These are phyloP conservation scores for Uria lomvia DNA, from an alignment of 2,113 vertebrate species.

Conservation along the genomic window DNA sequence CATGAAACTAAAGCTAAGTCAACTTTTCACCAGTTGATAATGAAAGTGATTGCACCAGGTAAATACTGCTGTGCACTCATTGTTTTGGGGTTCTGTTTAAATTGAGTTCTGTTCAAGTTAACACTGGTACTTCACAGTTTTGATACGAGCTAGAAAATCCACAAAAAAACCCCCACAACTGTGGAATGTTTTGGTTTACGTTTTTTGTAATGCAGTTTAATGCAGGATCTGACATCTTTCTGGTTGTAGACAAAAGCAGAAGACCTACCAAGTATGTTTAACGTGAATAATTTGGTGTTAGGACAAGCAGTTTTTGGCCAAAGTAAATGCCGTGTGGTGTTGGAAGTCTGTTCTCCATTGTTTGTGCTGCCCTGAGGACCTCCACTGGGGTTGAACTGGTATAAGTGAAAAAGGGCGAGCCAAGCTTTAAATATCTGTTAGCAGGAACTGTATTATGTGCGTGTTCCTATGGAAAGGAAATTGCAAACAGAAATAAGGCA, in stretches of 20 bases:
- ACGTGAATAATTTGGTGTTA: conserved; percentile 36
- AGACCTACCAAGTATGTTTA: conserved; percentile 3
- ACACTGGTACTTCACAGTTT: background rate
- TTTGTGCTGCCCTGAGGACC: conserved; percentile 27
- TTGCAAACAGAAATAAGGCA: conserved; percentile 19
- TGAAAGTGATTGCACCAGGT: background rate
- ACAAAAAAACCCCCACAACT: background rate
- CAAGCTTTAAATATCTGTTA: conserved; percentile 39
- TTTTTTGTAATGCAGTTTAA: background rate
- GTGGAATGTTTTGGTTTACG: background rate
- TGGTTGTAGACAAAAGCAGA: conserved; percentile 9
- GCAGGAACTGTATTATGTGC: conserved; percentile 20
- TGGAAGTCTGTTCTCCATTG: background rate
- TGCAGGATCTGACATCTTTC: background rate
- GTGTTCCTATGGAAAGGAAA: conserved; percentile 41
- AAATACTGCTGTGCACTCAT: background rate
- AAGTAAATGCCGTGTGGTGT: background rate
- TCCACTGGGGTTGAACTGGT: background rate
- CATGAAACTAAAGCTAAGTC: background rate
- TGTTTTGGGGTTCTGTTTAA: background rate
- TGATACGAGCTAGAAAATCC: background rate
- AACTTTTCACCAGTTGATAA: background rate
- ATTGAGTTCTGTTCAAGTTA: background rate
- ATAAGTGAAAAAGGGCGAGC: background rate
- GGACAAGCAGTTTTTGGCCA: background rate